phyloP scores from a whole-genome alignment of 2,113 vertebrate genomes.

The Crotophaga sulcirostris region DNA sequence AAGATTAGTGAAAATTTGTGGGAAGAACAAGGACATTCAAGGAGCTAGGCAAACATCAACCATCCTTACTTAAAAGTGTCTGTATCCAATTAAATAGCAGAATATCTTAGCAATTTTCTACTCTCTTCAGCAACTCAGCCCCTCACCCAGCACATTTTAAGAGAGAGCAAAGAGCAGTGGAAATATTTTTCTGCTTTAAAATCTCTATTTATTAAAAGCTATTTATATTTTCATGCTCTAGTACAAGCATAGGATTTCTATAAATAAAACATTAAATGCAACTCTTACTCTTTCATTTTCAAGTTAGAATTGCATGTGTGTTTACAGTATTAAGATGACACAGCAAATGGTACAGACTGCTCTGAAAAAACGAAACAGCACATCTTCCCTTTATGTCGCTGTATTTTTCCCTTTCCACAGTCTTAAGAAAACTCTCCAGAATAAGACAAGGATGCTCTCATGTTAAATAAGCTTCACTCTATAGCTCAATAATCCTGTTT shows the following conservation, averaged over 20 bases:
- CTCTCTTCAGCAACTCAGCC: not conserved
- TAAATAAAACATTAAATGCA: conserved; percentile 47
- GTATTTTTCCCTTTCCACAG: not conserved
- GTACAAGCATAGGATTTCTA: not conserved
- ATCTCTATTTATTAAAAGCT: not conserved
- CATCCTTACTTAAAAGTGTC: not conserved
- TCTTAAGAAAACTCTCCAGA: not conserved
- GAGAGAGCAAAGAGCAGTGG: not conserved
- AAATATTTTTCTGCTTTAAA: conserved; percentile 6
- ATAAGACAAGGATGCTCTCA: not conserved
- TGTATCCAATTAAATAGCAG: not conserved
- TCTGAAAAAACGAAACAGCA: not conserved
- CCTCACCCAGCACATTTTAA: not conserved
- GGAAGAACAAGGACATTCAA: conserved; percentile 59
- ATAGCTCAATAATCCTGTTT: not conserved
- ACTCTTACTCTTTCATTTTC: conserved; percentile 13
- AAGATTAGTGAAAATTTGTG: conserved; percentile 17
- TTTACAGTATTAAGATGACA: not conserved
- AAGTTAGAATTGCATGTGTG: not conserved
- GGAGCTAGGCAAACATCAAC: not conserved
- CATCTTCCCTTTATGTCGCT: not conserved
- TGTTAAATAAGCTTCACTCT: not conserved
- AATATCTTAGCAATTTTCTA: not conserved
- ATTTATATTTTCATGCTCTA: conserved; percentile 14
- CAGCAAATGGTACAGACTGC: not conserved